Percentiles rank a stretch among this genome's conserved stretches.
Evolutionary conservation across 2,888 invertebrate genomes (phyloP).

Genomic region (Aproaerema taeniolella): DNA sequence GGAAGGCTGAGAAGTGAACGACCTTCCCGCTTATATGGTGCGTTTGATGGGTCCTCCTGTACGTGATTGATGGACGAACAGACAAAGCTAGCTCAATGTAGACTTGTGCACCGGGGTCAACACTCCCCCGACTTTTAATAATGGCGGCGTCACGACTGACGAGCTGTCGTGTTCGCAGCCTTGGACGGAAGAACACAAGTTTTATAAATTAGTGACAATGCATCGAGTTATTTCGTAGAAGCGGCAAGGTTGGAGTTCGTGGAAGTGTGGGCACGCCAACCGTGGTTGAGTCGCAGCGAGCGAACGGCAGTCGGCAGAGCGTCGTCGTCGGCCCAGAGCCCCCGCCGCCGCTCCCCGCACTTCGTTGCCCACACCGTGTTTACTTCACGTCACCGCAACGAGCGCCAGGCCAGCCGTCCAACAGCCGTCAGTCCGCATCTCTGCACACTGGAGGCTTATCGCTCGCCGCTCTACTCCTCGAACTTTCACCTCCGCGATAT

Average conservation of each 20-base stretch:
- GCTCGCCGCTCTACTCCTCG: constrained; percentile 41
- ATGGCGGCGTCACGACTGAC: constrained; percentile 8
- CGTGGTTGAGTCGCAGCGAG: constrained; percentile 37
- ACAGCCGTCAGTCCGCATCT: constrained; percentile 48
- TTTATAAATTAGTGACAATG: constrained; percentile 75
- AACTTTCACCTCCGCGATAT: constrained; percentile 74
- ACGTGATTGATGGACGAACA: not conserved
- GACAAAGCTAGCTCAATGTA: not conserved
- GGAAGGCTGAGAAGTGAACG: not conserved
- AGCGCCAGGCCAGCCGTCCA: constrained; percentile 27
- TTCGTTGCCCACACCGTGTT: constrained; percentile 24
- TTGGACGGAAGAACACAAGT: constrained; percentile 60
- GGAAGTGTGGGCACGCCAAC: constrained; percentile 54
- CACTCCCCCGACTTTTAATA: constrained; percentile 16
- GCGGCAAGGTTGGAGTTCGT: constrained; percentile 68
- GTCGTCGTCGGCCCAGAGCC: constrained; percentile 23
- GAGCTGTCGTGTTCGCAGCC: constrained; percentile 27
- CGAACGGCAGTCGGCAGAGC: constrained; percentile 24
- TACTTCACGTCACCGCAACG: constrained; percentile 28
- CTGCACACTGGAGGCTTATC: constrained; percentile 47
- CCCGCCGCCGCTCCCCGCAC: constrained; percentile 22
- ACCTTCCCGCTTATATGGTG: not conserved
- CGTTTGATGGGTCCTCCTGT: not conserved
- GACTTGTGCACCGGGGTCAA: constrained; percentile 36
- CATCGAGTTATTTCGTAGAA: constrained; percentile 69